Conservation (phyloP, 2,888 invertebrate genomes). For the Salpingus planirostris region DNA sequence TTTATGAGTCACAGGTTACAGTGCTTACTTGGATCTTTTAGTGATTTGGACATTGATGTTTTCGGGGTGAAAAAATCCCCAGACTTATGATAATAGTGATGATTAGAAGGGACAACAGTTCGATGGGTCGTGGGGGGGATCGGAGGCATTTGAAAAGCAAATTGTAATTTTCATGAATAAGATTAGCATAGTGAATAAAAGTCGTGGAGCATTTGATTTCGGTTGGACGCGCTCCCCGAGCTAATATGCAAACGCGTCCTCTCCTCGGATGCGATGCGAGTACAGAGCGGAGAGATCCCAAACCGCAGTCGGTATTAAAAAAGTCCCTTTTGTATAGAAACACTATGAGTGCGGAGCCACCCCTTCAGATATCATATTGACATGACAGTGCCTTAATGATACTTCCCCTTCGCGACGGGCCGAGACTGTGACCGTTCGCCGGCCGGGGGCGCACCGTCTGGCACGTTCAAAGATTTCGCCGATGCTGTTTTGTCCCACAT, state of each 20-base stretch:
- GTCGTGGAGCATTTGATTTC: constrained; percentile 37
- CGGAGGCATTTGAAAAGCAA: constrained; percentile 30
- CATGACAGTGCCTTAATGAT: constrained; percentile 46
- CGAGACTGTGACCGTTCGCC: constrained; percentile 32
- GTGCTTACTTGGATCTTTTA: too few species aligned
- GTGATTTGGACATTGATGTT: too few species aligned
- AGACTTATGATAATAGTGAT: too few species aligned
- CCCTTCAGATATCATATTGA: constrained; percentile 44
- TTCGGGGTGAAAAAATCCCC: too few species aligned
- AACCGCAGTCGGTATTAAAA: constrained; percentile 39
- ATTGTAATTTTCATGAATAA: constrained; percentile 41
- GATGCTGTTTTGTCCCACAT: constrained; percentile 45
- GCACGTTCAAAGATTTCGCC: constrained; percentile 35
- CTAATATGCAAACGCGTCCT: constrained; percentile 39
- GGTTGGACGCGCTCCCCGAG: constrained; percentile 34
- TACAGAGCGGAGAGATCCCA: constrained; percentile 24
- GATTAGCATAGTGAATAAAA: constrained; percentile 39
- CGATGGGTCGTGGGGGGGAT: too few species aligned
- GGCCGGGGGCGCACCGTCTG: constrained; percentile 1
- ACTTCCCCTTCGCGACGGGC: constrained; percentile 36
- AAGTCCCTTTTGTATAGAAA: constrained; percentile 40
- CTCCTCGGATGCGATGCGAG: too few species aligned
- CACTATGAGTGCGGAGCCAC: constrained; percentile 36
- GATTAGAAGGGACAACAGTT: too few species aligned
- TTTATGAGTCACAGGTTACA: too few species aligned